Evolutionary conservation across 1,140 invertebrate genomes (phyloP), one percentile per base, ranked within the genome.

Genomic region (Halictus rubicundus): DNA sequence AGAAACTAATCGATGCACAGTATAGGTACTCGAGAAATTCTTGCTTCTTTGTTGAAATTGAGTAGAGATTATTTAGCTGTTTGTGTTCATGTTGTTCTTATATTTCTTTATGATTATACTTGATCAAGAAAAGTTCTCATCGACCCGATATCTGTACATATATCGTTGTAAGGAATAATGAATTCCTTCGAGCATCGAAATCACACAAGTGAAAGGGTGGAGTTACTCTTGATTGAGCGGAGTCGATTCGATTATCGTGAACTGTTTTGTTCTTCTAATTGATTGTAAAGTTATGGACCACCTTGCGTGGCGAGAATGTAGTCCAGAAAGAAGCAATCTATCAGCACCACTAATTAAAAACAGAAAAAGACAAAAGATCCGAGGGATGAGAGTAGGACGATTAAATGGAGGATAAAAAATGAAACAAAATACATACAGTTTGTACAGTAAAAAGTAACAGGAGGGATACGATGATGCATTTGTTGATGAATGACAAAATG

Each of bases 21-120:
- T 59, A 84, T 84, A 82, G 42, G 27, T 86, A 86, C 82, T 80
- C 60, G n/a, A 32, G 25, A 32, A 74, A 74, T 72, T 87, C 52
- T 81, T 75, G 69, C 65, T 86, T 80, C 54, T 87, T 86, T 79
- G 82, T 84, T 87, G 57, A 72, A 77, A 79, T 69, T 79, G 60
- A 87, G 61, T 72, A 83, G 73, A 78, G 82, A 83, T 83, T 83
- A 78, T 81, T 78, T 81, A 82, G 68, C 52, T 81, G 68, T 83
- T 83, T 81, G 73, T 66, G 72, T 81, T 83, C 81, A 81, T 23
- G 37, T 81, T 81, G 39, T 66, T 37, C 57, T 68, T 63, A 59
- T 60, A 87, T 85, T 86, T 87, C 82, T 81, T 49, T 79, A 82
- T 83, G 42, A 74, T 81, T 73, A 82, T 81, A 85, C 78, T 81